These are phyloP conservation scores for Teleopsis dalmanni DNA, from an alignment of 1,140 invertebrate genomes.

Conservation along the genomic window DNA sequence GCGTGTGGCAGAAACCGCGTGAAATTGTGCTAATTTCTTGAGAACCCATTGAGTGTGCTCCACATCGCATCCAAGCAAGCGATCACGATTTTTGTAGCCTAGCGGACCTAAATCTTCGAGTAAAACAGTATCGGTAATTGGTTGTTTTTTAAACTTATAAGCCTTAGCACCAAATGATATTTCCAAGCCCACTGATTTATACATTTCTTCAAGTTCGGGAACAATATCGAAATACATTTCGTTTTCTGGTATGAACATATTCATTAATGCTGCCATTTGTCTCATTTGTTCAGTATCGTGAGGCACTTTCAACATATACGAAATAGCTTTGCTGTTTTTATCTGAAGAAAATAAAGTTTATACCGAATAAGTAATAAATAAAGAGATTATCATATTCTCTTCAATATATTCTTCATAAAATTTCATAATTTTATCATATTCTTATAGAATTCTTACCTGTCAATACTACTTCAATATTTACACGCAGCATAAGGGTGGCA, in stretches of 20 bases:
- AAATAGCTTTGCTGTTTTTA: conserved; percentile 17
- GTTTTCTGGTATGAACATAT: conserved; percentile 29
- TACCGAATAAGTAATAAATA: too few species aligned
- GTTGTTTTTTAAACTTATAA: conserved; percentile 16
- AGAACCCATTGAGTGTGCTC: conserved; percentile 46
- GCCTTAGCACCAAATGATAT: conserved; percentile 23
- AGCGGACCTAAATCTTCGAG: conserved; percentile 47
- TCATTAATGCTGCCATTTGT: conserved; percentile 20
- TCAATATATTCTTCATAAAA: too few species aligned
- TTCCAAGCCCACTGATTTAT: conserved; percentile 23
- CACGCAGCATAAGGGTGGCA: conserved; percentile 27
- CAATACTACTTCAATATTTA: conserved; percentile 28
- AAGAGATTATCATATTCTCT: too few species aligned
- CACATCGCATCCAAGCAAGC: conserved; percentile 47
- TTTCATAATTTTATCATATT: too few species aligned
- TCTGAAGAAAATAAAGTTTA: conserved; percentile 18
- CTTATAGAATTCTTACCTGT: too few species aligned
- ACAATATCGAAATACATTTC: conserved; percentile 23
- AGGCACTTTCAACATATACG: conserved; percentile 31
- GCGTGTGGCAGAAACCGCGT: conserved; percentile 40
- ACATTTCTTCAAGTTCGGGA: conserved; percentile 25
- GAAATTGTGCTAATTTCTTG: conserved; percentile 50
- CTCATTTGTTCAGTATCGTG: conserved; percentile 25
- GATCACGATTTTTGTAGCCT: conserved; percentile 50
- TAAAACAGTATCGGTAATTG: conserved; percentile 28